Evolutionary conservation across 2,113 vertebrate species (phyloP).

Genomic region (Tenrec ecaudatus): DNA sequence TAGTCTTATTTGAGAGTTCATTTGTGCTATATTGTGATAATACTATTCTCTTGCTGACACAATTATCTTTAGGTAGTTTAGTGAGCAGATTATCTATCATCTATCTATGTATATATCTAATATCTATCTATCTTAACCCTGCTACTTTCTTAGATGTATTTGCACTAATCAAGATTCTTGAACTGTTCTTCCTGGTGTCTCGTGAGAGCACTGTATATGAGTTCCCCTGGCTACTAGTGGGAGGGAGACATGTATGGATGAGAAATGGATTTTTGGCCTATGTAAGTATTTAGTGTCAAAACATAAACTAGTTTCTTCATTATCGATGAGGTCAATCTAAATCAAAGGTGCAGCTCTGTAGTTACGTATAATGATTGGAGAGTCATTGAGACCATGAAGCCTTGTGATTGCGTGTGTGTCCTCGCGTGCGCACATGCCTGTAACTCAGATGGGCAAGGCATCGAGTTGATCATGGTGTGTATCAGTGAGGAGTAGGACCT

Average conservation of each 20-base stretch:
- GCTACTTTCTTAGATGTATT: background rate
- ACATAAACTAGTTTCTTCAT: background rate
- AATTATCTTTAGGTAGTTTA: background rate
- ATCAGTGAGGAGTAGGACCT: too few relatives aligned
- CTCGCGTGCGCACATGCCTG: too few relatives aligned
- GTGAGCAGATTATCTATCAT: background rate
- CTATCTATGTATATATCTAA: too few relatives aligned
- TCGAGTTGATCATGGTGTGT: too few relatives aligned
- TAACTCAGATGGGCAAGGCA: too few relatives aligned
- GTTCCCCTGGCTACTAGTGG: background rate
- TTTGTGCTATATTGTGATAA: slow-evolving; percentile 8
- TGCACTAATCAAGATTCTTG: background rate
- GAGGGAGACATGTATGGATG: background rate
- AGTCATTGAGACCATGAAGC: too few relatives aligned
- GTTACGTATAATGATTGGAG: too few relatives aligned
- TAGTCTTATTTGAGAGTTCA: slow-evolving; percentile 16
- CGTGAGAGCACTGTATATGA: background rate
- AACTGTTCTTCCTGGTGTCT: background rate
- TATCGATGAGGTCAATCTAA: slow-evolving; percentile 7
- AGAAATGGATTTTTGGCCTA: background rate
- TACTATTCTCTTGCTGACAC: background rate
- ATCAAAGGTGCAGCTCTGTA: background rate
- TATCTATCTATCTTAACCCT: background rate
- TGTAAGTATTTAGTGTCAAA: background rate
- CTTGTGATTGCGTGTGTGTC: too few relatives aligned